A percentile compares a stretch with the other conserved stretches of the same genome.
Conservation (phyloP, 2,113 vertebrate genomes). For the Vulpes vulpes region DNA sequence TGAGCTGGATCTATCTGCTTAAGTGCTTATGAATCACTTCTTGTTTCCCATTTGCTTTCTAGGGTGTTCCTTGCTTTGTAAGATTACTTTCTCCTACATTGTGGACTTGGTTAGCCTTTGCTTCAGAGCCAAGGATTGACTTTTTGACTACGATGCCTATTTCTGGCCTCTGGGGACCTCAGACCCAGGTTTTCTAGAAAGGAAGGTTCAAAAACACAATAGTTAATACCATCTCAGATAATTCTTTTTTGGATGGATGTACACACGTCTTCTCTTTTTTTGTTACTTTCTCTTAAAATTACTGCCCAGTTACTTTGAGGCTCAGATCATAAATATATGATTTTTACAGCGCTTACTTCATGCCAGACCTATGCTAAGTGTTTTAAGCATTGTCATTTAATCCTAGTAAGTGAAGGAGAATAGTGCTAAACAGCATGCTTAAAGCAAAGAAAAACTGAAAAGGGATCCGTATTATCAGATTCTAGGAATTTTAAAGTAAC, state of each 20-base stretch:
- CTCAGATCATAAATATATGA: neutral
- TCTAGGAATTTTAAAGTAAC: conserved; percentile 1
- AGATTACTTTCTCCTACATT: neutral
- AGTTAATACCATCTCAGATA: neutral
- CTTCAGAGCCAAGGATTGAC: neutral
- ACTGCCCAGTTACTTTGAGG: neutral
- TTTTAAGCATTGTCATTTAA: conserved; percentile 31
- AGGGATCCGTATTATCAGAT: neutral
- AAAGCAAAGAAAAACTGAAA: conserved; percentile 31
- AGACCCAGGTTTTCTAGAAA: conserved; percentile 19
- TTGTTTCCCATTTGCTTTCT: neutral
- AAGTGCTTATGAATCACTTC: neutral
- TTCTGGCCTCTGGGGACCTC: neutral
- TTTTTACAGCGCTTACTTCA: neutral
- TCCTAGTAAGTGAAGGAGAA: conserved; percentile 17
- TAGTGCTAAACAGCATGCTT: neutral
- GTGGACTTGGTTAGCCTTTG: neutral
- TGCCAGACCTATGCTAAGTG: neutral
- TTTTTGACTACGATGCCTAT: neutral
- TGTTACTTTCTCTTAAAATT: conserved; percentile 26
- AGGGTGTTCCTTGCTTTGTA: neutral
- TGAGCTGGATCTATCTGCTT: neutral
- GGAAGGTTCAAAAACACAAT: neutral
- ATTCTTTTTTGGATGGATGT: neutral
- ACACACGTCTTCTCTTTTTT: neutral